These are phyloP conservation scores for Ophioninae sp. DNA, from an alignment of 2,888 invertebrate species.

Conservation along the genomic window DNA sequence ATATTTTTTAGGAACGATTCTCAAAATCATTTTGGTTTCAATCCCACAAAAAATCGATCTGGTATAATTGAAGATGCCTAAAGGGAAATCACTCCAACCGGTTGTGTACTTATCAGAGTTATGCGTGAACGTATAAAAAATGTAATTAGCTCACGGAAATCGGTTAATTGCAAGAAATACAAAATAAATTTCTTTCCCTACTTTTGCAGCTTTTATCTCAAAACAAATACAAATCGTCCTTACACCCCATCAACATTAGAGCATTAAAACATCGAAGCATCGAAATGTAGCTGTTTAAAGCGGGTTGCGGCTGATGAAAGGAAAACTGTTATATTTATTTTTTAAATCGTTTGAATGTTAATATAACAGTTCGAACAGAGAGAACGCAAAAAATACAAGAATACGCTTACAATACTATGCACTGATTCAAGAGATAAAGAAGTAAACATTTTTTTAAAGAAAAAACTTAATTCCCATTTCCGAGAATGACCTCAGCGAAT, in stretches of 20 bases:
- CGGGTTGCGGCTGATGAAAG: constrained; percentile 17
- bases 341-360: not conserved
- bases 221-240: too few species aligned
- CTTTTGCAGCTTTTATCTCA: too few species aligned
- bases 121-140: too few species aligned
- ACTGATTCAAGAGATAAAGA: not conserved
- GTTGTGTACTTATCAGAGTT: too few species aligned
- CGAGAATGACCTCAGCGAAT: constrained; percentile 27
- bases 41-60: too few species aligned
- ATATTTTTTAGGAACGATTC: not conserved
- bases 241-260: too few species aligned
- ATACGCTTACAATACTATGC: constrained; percentile 16
- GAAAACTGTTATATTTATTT: constrained; percentile 16
- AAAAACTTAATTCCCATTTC: constrained; percentile 3
- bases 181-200: too few species aligned
- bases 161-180: too few species aligned
- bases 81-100: too few species aligned
- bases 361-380: constrained; percentile 22
- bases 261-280: not conserved
- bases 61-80: too few species aligned
- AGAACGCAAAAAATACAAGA: constrained; percentile 18
- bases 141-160: too few species aligned
- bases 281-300: constrained; percentile 33
- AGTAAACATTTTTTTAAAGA: not conserved
- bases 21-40: too few species aligned